phyloP scores from a whole-genome alignment of 2,888 invertebrate species.

The Cryptocheilus praepositus region DNA sequence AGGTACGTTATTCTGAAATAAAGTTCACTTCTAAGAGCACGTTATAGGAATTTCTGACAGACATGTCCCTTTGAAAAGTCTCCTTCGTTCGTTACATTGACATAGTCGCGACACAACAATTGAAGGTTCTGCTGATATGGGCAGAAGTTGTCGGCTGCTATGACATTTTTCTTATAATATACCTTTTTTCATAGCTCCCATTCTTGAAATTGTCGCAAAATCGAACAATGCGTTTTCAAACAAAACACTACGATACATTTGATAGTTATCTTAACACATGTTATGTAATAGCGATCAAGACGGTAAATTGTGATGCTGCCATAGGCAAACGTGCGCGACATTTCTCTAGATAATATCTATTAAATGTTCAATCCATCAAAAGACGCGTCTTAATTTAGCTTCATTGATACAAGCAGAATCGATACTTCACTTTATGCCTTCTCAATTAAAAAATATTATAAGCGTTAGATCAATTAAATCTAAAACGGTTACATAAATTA shows the following conservation, averaged over 20 bases:
- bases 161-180: constrained; percentile 50
- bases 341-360: constrained; percentile 14
- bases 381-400: no score
- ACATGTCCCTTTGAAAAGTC: background rate
- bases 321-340: constrained; percentile 47
- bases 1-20: constrained; percentile 78
- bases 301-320: constrained; percentile 58
- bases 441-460: no score
- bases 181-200: background rate
- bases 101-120: constrained; percentile 19
- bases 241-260: constrained; percentile 26
- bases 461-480: no score
- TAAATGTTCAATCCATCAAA: background rate
- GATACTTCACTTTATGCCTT: no score
- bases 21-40: background rate
- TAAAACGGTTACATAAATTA: no score
- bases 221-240: no score
- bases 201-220: no score
- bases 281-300: constrained; percentile 65
- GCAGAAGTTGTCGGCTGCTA: constrained; percentile 67
- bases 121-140: constrained; percentile 17
- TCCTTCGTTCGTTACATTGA: constrained; percentile 18
- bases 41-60: background rate
- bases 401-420: no score
- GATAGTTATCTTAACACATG: constrained; percentile 49